Evolutionary conservation across 2,797 vertebrate genomes (phyloP).

Genomic region (Silurus aristotelis): DNA sequence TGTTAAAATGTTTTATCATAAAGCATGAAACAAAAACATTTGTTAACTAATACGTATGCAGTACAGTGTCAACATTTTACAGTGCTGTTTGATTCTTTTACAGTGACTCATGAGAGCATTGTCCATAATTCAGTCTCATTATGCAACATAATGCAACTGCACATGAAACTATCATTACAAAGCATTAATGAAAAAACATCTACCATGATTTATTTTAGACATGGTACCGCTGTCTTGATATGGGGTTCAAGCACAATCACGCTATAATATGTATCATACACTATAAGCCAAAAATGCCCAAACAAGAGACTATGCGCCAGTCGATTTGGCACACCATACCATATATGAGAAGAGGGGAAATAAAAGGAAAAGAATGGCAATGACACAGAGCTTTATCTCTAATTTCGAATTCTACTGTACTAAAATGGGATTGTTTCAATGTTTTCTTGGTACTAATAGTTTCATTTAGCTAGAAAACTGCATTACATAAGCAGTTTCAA

Average conservation of each 20-base stretch:
- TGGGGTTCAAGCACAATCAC: not conserved
- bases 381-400: too few relatives aligned
- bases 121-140: not conserved
- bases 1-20: not conserved
- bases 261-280: not conserved
- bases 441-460: too few relatives aligned
- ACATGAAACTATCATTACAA: not conserved
- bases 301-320: too few relatives aligned
- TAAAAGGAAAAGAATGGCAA: too few relatives aligned
- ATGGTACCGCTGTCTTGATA: not conserved
- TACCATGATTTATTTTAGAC: not conserved
- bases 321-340: too few relatives aligned
- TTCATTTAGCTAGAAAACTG: too few relatives aligned
- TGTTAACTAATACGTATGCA: not conserved
- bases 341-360: too few relatives aligned
- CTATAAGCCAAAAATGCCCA: not conserved
- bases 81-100: not conserved
- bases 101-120: not conserved
- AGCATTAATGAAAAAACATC: not conserved
- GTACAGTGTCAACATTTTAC: not conserved
- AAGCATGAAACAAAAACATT: not conserved
- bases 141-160: not conserved
- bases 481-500: too few relatives aligned
- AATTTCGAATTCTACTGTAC: too few relatives aligned
- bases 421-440: too few relatives aligned